phyloP scores from a whole-genome alignment of 2,888 invertebrate species.

The Myopa tessellatipennis region DNA sequence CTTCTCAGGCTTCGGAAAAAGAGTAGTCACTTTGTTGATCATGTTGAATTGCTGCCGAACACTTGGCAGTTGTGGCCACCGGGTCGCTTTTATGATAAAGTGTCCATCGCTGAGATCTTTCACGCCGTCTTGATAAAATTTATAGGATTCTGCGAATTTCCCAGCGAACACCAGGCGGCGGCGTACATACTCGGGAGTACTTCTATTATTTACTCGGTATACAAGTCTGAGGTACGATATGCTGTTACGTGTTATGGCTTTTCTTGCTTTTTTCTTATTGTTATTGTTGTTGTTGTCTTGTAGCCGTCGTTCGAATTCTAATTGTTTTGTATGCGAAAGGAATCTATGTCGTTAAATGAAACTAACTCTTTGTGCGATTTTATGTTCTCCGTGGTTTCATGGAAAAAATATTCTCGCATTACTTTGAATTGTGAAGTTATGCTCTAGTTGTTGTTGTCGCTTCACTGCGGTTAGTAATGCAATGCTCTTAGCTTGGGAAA shows the following conservation, averaged over 20 bases:
- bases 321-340: neutral
- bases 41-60: neutral
- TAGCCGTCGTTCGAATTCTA: neutral
- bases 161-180: neutral
- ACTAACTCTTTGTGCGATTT: constrained; percentile 3
- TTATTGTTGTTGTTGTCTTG: constrained; percentile 1
- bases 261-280: constrained; percentile 11
- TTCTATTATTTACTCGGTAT: neutral
- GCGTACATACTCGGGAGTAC: constrained; percentile 25
- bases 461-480: too few relatives aligned
- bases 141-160: constrained; percentile 30
- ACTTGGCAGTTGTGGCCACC: neutral
- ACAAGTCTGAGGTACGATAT: neutral
- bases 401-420: neutral
- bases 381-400: neutral
- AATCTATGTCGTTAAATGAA: neutral
- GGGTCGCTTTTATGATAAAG: constrained; percentile 30
- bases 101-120: constrained; percentile 36
- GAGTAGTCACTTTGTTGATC: neutral
- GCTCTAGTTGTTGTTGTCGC: constrained; percentile 1
- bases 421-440: neutral
- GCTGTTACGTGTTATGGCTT: neutral
- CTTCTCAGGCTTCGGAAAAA: neutral
- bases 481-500: neutral
- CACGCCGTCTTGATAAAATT: constrained; percentile 35